Evolutionary conservation across 2,888 invertebrate genomes (phyloP).

Genomic region (Geotrupes spiniger): DNA sequence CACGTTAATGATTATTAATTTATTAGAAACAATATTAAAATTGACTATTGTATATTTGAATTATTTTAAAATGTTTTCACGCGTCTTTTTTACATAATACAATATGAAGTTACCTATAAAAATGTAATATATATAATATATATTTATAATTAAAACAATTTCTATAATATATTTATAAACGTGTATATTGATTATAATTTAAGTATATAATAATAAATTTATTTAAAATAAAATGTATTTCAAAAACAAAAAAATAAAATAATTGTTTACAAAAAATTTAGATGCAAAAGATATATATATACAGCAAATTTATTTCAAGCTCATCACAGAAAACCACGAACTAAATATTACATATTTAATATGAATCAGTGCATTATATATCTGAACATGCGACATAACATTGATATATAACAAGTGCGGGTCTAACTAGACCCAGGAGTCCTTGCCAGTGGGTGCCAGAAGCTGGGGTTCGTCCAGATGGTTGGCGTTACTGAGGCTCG

Average conservation of each 20-base stretch:
- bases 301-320: slow-evolving; percentile 48
- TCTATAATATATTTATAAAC: slow-evolving; percentile 45
- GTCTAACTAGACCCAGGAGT: slow-evolving; percentile 49
- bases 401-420: slow-evolving; percentile 43
- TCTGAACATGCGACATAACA: slow-evolving; percentile 47
- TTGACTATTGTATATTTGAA: slow-evolving; percentile 45
- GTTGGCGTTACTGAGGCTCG: slow-evolving; percentile 44
- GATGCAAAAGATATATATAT: slow-evolving; percentile 46
- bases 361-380: slow-evolving; percentile 47
- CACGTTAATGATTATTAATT: slow-evolving; percentile 43
- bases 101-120: slow-evolving; percentile 3
- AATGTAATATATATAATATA: slow-evolving; percentile 21
- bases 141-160: slow-evolving; percentile 42
- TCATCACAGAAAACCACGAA: slow-evolving; percentile 52
- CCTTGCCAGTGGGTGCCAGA: slow-evolving; percentile 46
- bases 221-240: slow-evolving; percentile 32
- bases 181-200: slow-evolving; percentile 44
- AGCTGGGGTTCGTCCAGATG: slow-evolving; percentile 41
- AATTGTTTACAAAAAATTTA: slow-evolving; percentile 41
- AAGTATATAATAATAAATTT: slow-evolving; percentile 46
- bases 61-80: slow-evolving; percentile 36
- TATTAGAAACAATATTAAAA: slow-evolving; percentile 50
- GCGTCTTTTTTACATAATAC: slow-evolving; percentile 20
- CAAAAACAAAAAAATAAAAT: slow-evolving; percentile 25
- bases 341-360: slow-evolving; percentile 48